A percentile compares a stretch with the other conserved stretches of the same genome.
Evolutionary conservation across 2,797 vertebrate genomes (phyloP).

Genomic region (Urophycis tenuis): DNA sequence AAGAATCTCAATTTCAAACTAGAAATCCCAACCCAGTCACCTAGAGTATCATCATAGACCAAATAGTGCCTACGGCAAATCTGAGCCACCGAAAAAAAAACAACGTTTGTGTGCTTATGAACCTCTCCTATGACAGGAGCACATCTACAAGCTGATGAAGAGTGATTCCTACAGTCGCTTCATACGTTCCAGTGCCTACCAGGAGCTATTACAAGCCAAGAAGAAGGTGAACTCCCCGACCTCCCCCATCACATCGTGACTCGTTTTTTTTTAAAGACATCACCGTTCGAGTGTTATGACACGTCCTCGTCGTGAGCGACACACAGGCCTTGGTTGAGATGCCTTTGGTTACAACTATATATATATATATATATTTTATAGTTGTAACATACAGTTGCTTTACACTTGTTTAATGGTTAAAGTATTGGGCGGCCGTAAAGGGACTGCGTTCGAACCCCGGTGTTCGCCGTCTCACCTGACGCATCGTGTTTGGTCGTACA

Average conservation of each 20-base stretch:
- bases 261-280: neutral
- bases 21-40: neutral
- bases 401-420: conserved; percentile 11
- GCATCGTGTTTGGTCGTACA: neutral
- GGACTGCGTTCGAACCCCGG: neutral
- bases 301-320: too few species aligned
- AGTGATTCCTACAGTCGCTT: conserved; percentile 98
- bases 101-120: neutral
- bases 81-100: neutral
- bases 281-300: too few species aligned
- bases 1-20: neutral
- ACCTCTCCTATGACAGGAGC: conserved; percentile 74
- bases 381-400: neutral
- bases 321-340: neutral
- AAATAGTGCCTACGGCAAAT: neutral
- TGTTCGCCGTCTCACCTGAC: neutral
- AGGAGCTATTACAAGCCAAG: conserved; percentile 98
- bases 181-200: conserved; percentile 98
- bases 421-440: neutral
- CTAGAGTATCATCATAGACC: neutral
- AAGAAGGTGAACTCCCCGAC: conserved; percentile 79
- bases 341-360: neutral
- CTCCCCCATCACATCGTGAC: neutral
- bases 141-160: conserved; percentile 99
- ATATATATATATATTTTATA: neutral